phyloP scores from a whole-genome alignment of 2,888 invertebrate genomes.

The Drosophila ustulata region DNA sequence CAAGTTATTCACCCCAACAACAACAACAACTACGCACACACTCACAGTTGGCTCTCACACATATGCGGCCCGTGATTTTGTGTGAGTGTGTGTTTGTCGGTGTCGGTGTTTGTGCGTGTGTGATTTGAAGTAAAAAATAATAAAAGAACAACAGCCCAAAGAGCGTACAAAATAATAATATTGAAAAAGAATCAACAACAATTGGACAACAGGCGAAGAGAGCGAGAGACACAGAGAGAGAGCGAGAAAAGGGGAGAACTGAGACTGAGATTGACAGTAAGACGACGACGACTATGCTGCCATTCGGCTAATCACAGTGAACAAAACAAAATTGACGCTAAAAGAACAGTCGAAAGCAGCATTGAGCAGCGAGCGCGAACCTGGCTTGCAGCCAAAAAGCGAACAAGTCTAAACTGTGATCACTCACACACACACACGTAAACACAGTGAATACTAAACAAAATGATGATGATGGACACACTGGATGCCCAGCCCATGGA shows the following conservation, averaged over 20 bases:
- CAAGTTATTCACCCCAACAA: conserved; percentile 79
- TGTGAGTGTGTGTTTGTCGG: conserved; percentile 27
- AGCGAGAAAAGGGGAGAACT: conserved; percentile 19
- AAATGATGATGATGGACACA: conserved; percentile 84
- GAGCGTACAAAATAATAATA: conserved; percentile 78
- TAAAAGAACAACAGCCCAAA: conserved; percentile 58
- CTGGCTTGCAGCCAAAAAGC: conserved; percentile 63
- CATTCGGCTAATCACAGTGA: conserved; percentile 70
- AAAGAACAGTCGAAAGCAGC: conserved; percentile 48
- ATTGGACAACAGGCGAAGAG: conserved; percentile 32
- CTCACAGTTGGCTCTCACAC: conserved; percentile 66
- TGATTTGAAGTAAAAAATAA: conserved; percentile 52
- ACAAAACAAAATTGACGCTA: conserved; percentile 74
- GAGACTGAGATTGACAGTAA: conserved; percentile 42
- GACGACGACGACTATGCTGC: conserved; percentile 45
- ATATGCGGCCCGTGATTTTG: conserved; percentile 54
- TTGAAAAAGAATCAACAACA: conserved; percentile 76
- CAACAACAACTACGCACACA: conserved; percentile 66
- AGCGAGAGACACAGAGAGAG: conserved; percentile 27
- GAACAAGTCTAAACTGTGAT: conserved; percentile 48
- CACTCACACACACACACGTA: conserved; percentile 19
- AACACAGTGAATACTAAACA: conserved; percentile 19
- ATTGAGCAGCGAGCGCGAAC: conserved; percentile 48
- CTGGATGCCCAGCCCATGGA: conserved; percentile 74
- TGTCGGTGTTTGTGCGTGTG: conserved; percentile 23